Evolutionary conservation across 2,797 vertebrate genomes (phyloP).

Genomic region (Amphiprion clarkii): DNA sequence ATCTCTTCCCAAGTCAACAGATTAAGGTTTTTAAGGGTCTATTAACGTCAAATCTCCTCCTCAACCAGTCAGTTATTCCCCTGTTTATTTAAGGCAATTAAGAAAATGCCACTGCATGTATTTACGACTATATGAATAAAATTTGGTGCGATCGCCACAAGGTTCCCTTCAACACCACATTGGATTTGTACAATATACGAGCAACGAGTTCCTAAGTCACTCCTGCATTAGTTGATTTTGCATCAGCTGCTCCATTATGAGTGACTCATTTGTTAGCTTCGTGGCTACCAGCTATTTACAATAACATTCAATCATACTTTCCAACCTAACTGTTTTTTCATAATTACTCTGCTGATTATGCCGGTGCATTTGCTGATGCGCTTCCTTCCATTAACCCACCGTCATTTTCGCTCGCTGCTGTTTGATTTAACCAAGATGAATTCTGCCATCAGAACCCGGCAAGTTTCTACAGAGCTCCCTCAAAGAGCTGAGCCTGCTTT

Average conservation of each 20-base stretch:
- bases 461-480: not conserved
- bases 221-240: slow-evolving; percentile 9
- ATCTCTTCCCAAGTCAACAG: slow-evolving; percentile 64
- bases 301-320: slow-evolving; percentile 27
- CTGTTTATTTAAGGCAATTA: slow-evolving; percentile 66
- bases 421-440: slow-evolving; percentile 12
- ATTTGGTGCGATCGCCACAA: slow-evolving; percentile 7
- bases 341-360: slow-evolving; percentile 18
- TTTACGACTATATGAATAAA: slow-evolving; percentile 28
- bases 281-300: slow-evolving; percentile 14
- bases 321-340: not conserved
- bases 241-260: slow-evolving; percentile 16
- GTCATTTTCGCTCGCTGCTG: not conserved
- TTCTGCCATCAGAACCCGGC: not conserved
- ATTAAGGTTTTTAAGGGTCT: slow-evolving; percentile 60
- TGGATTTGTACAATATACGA: not conserved
- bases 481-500: not conserved
- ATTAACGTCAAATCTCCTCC: slow-evolving; percentile 54
- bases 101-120: slow-evolving; percentile 51
- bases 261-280: slow-evolving; percentile 5
- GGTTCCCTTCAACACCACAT: not conserved
- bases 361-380: slow-evolving; percentile 1
- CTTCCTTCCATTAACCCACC: not conserved
- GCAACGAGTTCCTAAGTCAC: not conserved
- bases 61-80: slow-evolving; percentile 44